A percentile compares a stretch with the other conserved stretches of the same genome.
These are phyloP conservation scores for Podarcis raffonei DNA, from an alignment of 2,113 vertebrate genomes.

Conservation along the genomic window DNA sequence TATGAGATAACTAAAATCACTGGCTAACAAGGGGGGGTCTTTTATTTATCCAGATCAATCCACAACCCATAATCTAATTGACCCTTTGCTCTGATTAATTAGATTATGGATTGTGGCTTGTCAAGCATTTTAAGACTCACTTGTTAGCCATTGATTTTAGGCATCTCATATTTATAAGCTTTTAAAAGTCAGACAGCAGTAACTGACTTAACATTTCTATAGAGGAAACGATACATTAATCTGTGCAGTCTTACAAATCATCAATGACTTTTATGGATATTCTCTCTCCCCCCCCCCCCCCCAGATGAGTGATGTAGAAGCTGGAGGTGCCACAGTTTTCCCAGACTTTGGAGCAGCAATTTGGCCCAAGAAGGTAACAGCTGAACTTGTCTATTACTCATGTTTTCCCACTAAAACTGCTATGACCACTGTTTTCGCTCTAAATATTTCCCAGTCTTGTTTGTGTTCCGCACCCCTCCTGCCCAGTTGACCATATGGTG, in stretches of 20 bases:
- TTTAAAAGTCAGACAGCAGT: not conserved
- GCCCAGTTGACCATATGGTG: not conserved
- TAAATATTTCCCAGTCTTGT: not conserved
- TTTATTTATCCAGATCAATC: no score
- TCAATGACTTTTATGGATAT: not conserved
- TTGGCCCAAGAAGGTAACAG: constrained; percentile 89
- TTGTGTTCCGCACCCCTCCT: not conserved
- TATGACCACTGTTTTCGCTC: not conserved
- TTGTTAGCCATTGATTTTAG: not conserved
- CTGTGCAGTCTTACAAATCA: fast-evolving
- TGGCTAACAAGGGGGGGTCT: not conserved
- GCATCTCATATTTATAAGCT: not conserved
- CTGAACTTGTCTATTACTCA: not conserved
- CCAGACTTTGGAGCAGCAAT: constrained; percentile 95
- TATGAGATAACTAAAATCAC: not conserved
- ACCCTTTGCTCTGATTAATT: no score
- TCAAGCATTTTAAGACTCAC: no score
- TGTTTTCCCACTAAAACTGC: not conserved
- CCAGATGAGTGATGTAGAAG: constrained; percentile 97
- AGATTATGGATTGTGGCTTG: no score
- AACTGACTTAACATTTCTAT: no score
- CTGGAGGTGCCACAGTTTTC: constrained; percentile 96
- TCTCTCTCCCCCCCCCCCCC: constrained; percentile 58
- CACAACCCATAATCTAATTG: no score
- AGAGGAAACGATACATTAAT: not conserved